Conservation (phyloP, 1,140 invertebrate species). For the Sesamia nonagrioides region DNA sequence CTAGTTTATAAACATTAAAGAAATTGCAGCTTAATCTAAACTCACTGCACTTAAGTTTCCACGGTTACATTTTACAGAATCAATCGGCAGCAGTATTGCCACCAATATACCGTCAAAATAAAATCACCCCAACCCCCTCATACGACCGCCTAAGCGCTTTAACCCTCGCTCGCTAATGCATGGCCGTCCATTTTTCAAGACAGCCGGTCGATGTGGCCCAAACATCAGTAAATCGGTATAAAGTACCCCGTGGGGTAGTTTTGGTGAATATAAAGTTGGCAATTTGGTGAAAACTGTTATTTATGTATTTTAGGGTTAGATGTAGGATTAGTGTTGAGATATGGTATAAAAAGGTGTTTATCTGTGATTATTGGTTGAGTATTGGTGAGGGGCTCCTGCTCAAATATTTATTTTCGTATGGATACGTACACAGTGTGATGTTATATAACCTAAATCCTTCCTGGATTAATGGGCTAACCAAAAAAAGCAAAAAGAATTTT, state of each 20-base stretch:
- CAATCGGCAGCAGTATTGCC: neutral
- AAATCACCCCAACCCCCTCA: slow-evolving; percentile 55
- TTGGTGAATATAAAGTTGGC: slow-evolving; percentile 43
- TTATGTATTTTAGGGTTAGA: slow-evolving; percentile 41
- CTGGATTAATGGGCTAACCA: too few species aligned
- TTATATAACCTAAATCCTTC: too few species aligned
- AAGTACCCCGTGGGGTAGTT: slow-evolving; percentile 45
- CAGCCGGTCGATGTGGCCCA: slow-evolving; percentile 61
- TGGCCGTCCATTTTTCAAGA: slow-evolving; percentile 65
- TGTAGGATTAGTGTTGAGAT: slow-evolving; percentile 19
- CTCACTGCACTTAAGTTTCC: too few species aligned
- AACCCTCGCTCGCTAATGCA: slow-evolving; percentile 66
- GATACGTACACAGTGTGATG: too few species aligned
- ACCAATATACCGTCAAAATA: slow-evolving; percentile 53
- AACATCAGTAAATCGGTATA: slow-evolving; percentile 68
- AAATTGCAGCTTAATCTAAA: too few species aligned
- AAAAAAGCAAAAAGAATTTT: too few species aligned
- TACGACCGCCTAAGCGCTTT: slow-evolving; percentile 60
- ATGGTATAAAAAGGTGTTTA: slow-evolving; percentile 44
- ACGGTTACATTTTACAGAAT: too few species aligned
- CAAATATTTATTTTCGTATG: neutral
- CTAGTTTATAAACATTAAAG: too few species aligned
- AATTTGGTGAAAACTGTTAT: slow-evolving; percentile 49
- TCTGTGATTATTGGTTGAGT: slow-evolving; percentile 19
- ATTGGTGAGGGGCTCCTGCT: too few species aligned